These are phyloP conservation scores for Hydrotaea cyrtoneurina DNA, from an alignment of 2,888 invertebrate species.

Conservation along the genomic window DNA sequence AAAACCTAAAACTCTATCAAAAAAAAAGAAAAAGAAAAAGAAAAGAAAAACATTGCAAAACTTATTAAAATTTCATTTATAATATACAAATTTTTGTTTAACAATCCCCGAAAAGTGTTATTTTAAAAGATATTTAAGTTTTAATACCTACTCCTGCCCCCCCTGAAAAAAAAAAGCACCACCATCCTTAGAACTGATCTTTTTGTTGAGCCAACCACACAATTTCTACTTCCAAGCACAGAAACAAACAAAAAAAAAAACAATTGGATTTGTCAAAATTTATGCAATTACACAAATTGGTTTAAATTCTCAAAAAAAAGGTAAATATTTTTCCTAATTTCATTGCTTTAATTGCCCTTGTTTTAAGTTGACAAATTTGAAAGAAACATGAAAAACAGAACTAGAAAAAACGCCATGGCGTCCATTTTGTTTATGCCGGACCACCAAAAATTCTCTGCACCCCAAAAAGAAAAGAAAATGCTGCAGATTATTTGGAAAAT, in stretches of 20 bases:
- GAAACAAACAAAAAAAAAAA: not conserved
- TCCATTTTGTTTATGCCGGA: slow-evolving; percentile 48
- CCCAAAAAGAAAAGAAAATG: not conserved
- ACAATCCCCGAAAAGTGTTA: not conserved
- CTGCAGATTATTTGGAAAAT: not conserved
- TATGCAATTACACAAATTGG: slow-evolving; percentile 37
- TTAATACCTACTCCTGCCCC: not conserved
- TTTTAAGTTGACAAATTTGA: not conserved
- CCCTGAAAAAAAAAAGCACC: not conserved
- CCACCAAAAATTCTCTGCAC: not conserved
- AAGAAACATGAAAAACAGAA: not conserved
- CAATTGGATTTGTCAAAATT: slow-evolving; percentile 40
- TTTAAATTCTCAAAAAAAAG: slow-evolving; percentile 21
- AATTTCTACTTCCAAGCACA: not conserved
- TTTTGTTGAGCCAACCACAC: slow-evolving; percentile 19
- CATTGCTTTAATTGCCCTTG: not conserved
- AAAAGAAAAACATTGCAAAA: not conserved
- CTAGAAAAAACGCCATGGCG: slow-evolving; percentile 49
- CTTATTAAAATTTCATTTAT: not conserved
- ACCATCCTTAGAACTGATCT: not conserved
- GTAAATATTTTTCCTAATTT: slow-evolving; percentile 5
- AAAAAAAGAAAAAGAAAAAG: not conserved
- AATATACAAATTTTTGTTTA: not conserved
- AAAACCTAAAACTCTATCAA: not conserved
- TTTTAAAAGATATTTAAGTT: no score